phyloP scores from a whole-genome alignment of 2,113 vertebrate species.

The Glaucidium brasilianum region DNA sequence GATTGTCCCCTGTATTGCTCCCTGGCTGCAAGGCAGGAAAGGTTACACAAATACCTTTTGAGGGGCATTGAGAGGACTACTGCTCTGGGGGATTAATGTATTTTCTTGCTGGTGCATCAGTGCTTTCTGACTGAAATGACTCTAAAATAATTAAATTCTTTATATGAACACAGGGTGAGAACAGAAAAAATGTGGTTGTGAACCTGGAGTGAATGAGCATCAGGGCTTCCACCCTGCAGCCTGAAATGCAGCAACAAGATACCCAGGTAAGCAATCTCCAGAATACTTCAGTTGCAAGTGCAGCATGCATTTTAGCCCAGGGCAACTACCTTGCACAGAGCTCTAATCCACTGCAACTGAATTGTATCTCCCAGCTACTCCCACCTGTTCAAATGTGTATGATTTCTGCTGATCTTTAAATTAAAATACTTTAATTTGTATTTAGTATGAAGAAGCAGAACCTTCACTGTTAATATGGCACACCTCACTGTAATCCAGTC shows the following conservation, averaged over 20 bases:
- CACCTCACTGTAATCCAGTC: not conserved
- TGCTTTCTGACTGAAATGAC: not conserved
- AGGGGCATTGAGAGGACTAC: not conserved
- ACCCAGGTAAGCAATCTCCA: not conserved
- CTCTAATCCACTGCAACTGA: not conserved
- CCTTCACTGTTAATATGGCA: not conserved
- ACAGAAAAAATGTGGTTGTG: not conserved
- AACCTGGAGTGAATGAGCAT: not conserved
- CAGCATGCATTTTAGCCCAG: not conserved
- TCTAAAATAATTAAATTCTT: not conserved
- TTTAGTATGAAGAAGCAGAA: not conserved
- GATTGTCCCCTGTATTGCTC: not conserved
- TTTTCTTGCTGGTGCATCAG: not conserved
- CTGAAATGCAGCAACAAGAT: not conserved
- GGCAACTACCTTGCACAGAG: not conserved
- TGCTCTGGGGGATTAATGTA: not conserved
- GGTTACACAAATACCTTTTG: not conserved
- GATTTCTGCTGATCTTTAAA: not conserved
- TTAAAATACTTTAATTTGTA: not conserved
- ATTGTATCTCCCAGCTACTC: too few species aligned
- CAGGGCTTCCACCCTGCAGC: not conserved
- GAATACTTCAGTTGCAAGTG: not conserved
- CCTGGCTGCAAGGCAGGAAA: not conserved
- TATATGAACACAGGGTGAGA: not conserved
- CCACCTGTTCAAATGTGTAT: not conserved